These are phyloP conservation scores for Ariopsis seemanni DNA, from an alignment of 2,113 vertebrate genomes.

Conservation along the genomic window DNA sequence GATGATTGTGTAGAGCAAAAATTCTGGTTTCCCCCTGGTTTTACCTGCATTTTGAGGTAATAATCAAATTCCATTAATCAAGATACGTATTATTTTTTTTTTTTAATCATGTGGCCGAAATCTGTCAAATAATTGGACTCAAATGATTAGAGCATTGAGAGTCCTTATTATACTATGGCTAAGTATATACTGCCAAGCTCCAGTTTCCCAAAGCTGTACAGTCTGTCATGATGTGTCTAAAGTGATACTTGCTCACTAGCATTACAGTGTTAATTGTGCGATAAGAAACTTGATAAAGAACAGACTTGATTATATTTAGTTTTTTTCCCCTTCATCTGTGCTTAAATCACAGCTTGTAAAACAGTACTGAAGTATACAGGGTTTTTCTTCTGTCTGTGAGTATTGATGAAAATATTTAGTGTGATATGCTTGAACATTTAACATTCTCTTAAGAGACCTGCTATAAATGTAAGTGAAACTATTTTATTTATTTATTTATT, in stretches of 20 bases:
- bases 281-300: background rate
- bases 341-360: background rate
- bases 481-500: conserved; percentile 17
- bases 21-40: background rate
- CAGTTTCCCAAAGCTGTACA: conserved; percentile 5
- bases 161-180: background rate
- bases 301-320: background rate
- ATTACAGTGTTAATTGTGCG: background rate
- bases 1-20: background rate
- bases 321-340: background rate
- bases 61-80: conserved; percentile 3
- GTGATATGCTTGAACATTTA: background rate
- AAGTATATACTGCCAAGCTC: background rate
- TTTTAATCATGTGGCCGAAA: background rate
- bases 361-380: background rate
- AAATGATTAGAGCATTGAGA: background rate
- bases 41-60: conserved; percentile 19
- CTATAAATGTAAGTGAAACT: background rate
- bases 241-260: background rate
- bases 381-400: background rate
- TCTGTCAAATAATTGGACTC: background rate
- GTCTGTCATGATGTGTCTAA: background rate
- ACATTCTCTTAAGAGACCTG: background rate
- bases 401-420: background rate
- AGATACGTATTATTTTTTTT: background rate